Percentiles rank a stretch among this genome's conserved stretches.
These are phyloP conservation scores for Phodopus roborovskii DNA, from an alignment of 2,113 vertebrate species.

Conservation along the genomic window DNA sequence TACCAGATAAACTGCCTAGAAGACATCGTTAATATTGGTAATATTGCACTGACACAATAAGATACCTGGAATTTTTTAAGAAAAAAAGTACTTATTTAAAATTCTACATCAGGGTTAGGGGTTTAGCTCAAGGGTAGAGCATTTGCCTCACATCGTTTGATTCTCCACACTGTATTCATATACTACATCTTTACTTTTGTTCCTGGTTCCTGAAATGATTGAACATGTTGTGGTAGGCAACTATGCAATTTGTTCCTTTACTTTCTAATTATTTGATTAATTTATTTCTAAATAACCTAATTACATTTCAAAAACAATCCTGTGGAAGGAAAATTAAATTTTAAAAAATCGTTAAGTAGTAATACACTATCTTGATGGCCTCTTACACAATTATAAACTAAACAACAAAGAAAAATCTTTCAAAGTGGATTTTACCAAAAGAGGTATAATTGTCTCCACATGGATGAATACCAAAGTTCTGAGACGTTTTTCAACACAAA, in stretches of 20 bases:
- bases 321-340: conserved; percentile 16
- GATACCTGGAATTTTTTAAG: background rate
- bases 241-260: background rate
- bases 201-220: background rate
- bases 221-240: background rate
- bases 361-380: background rate
- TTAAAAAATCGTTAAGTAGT: background rate
- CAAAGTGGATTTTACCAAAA: conserved; percentile 41
- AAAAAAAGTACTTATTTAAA: background rate
- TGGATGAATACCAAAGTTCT: conserved; percentile 30
- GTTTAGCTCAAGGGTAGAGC: background rate
- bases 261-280: conserved; percentile 28
- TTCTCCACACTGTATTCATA: background rate
- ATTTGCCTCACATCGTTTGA: background rate
- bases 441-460: background rate
- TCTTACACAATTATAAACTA: background rate
- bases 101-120: background rate
- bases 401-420: conserved; percentile 33
- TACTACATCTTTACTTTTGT: conserved; percentile 5
- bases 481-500: conserved; percentile 44
- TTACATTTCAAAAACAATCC: conserved; percentile 2
- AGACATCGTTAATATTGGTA: background rate
- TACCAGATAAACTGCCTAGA: background rate
- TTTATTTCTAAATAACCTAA: conserved; percentile 34
- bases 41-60: background rate